Evolutionary conservation across 2,888 invertebrate genomes (phyloP), one percentile per base, ranked within the genome.

Genomic region (Tenthredo distinguenda): DNA sequence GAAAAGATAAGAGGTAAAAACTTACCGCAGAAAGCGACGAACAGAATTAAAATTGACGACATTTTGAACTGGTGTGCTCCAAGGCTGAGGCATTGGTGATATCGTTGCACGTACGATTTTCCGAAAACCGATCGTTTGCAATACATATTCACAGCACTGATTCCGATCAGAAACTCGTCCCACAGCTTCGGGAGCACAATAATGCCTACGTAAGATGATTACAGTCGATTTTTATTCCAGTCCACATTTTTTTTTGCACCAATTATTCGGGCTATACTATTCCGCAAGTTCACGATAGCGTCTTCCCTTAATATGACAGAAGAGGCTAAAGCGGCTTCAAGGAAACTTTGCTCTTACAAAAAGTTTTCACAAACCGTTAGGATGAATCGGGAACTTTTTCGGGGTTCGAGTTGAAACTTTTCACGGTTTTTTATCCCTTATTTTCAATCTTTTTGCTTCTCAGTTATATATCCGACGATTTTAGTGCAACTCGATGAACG

Each of bases 1-100:
- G 12, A 47, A 47, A 47, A 47, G 2, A 15, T 47, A 15, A 15
- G 12, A 47, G 15, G 47, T 0, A 47, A 77, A 15, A 65, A 87
- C 92, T 91, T 86, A 92, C 92, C 91, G 84, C 90, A 89, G 65
- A 91, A 88, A 86, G 90, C 87, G 83, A 89, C 87, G 83, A 89
- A 88, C 86, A 90, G 89, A 84, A 91, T 87, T 86, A 91, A 88
- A 86, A 91, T 86, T 87, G 85, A 88, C 84, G 91, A 90, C 87
- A 92, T 91, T 86, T 87, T 90, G 89, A 89, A 84, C 43, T 86
- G 82, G 68, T 50, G 34, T 50, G 50, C 77, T 77, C 77, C 50
- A 77, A 77, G 77, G 77, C 31, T 77, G 77, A 55, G 50, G 47
- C 77, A 77, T 77, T 77, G 77, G 55, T 50, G 77, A 55, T 77